Percentiles rank a stretch among this genome's conserved stretches.
Conservation (phyloP, 2,113 vertebrate genomes). For the Erythrocercus mccallii region DNA sequence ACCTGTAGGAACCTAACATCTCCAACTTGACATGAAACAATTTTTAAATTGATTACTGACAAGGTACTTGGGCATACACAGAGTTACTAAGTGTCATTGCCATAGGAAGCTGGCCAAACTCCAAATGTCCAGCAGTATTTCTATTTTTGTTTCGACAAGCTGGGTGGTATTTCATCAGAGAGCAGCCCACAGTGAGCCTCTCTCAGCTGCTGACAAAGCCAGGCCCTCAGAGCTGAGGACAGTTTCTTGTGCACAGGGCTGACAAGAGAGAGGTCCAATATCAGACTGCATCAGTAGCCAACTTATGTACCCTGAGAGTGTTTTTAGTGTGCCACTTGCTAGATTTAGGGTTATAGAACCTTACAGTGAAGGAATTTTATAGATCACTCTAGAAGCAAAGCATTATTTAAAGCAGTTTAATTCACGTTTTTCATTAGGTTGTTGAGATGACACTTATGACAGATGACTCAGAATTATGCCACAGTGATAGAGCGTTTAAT, state of each 20-base stretch:
- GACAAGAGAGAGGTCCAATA: neutral
- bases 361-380: neutral
- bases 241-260: neutral
- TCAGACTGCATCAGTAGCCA: neutral
- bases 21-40: neutral
- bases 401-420: neutral
- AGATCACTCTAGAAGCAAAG: neutral
- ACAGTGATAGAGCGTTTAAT: slow-evolving; percentile 1
- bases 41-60: neutral
- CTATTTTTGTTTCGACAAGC: neutral
- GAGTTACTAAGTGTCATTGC: neutral
- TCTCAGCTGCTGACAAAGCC: neutral
- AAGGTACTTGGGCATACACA: neutral
- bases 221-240: neutral
- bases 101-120: neutral
- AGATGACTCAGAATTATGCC: neutral
- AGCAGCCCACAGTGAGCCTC: neutral
- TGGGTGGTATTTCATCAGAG: neutral
- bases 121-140: neutral
- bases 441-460: neutral
- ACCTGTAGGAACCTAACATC: neutral
- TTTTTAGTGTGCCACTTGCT: neutral
- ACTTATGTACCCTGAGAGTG: neutral
- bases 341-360: neutral
- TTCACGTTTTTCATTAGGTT: neutral